These are phyloP conservation scores for Cydia strobilella DNA, from an alignment of 1,140 invertebrate species.

Conservation along the genomic window DNA sequence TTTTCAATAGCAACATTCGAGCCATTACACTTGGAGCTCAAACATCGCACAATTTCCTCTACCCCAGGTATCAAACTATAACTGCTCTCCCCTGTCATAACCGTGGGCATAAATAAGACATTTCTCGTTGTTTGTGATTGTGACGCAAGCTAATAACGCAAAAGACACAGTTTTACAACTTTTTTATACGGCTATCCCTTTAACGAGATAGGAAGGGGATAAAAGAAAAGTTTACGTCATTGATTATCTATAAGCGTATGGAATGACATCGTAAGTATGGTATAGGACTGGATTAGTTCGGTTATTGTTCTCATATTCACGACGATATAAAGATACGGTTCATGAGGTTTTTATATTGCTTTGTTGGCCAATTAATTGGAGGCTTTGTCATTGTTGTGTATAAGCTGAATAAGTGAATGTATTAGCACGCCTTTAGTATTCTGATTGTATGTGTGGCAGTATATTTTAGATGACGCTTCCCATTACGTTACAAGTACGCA, in stretches of 20 bases:
- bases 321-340: slow-evolving; percentile 20
- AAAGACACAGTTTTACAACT: slow-evolving; percentile 31
- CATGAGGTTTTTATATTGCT: slow-evolving; percentile 23
- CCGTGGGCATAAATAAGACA: neutral
- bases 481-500: neutral
- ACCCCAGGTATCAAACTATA: neutral
- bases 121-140: slow-evolving; percentile 17
- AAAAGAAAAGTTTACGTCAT: slow-evolving; percentile 31
- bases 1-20: neutral
- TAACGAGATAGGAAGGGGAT: slow-evolving; percentile 29
- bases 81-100: neutral
- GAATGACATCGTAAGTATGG: slow-evolving; percentile 18
- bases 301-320: slow-evolving; percentile 32
- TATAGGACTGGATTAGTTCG: slow-evolving; percentile 22
- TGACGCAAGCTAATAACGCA: slow-evolving; percentile 15
- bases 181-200: slow-evolving; percentile 27
- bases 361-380: slow-evolving; percentile 9
- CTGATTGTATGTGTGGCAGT: neutral
- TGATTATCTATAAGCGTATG: slow-evolving; percentile 31
- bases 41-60: neutral
- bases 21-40: neutral
- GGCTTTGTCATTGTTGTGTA: neutral
- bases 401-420: neutral
- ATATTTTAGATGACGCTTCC: neutral
- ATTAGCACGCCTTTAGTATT: neutral